Evolutionary conservation across 2,888 invertebrate genomes (phyloP), one percentile per base, ranked within the genome.

Genomic region (Chrysolina haemoptera): DNA sequence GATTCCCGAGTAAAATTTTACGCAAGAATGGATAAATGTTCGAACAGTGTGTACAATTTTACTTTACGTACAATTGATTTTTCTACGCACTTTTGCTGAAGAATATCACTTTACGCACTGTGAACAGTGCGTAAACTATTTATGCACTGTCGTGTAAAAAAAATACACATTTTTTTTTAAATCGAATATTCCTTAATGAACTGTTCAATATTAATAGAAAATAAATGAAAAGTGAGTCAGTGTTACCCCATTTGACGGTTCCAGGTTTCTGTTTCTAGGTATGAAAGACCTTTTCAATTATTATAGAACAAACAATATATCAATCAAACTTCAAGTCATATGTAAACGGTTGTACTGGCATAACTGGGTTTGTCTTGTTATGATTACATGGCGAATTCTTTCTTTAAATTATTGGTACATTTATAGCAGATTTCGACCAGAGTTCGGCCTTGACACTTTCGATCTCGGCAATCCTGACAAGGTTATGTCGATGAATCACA

Each of bases 401-500:
- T 35, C 59, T 12, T 59, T 53, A 22, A 53, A 53, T 53, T 59
- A 59, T 35, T 27, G 59, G 35, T 53, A 67, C 50, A 67, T 40
- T 50, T 53, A 53, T 18, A 67, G 67, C 35, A 55, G 18, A 40
- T 35, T 53, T 67, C 53, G 50, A 66, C 48, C 48, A 66, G 53
- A 50, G 53, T 20, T 18, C 67, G 67, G 48, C 67, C 67, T 67
- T 67, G 67, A 67, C 67, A 67, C 67, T 67, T 53, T 67, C 67
- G 67, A 67, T 67, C 66, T 50, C 66, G 27, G 5, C 14, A 35
- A 64, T 66, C 41, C 18, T 67, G 67, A 53, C 67, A 67, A 67
- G 67, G 67, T 67, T 67, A 53, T 18, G 48, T 40, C 40, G 53
- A 50, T 67, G 67, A 67, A 18, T 67, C 67, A 67, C 18, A 67